Base-by-base conservation (phyloP, 30 jellyfish, hydroid and myxozoan genomes). In the Cassiopea xamachana region DNA sequence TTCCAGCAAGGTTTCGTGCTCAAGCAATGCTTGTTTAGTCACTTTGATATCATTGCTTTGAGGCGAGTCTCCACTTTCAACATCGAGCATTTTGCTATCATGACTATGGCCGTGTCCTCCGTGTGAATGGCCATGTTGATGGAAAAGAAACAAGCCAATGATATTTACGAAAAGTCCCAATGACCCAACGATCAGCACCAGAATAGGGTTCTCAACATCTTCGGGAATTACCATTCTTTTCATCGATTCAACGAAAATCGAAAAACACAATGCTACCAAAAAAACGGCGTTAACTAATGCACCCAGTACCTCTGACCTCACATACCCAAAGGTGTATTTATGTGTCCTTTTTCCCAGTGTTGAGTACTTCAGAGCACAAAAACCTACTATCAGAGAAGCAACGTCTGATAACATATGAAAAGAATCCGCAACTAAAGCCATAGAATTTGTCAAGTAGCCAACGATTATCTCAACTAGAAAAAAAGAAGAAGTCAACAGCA, bases 401-500 rank as follows among this genome's bases (percentile, higher is more conserved):
- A 97, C 96, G 74, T 97, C 99, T 2, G 98, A 97, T 75, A 97
- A 83, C 99, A 97, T 97, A 88, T 97, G 99, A 75, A 97, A 97
- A 6, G 98, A 90, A 80, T 97, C 99, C 1, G 99, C 99, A 79
- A 97, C 99, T 45, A 97, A 79, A 17, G 99, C 99, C 98, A 97
- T 97, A 13, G 99, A 97, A 78, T 97, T 93, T 50, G 99, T 97
- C 46, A 90, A 48, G 68, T 97, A 94, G 43, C 99, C 99, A 73
- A 97, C 98, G 46, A 93, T 64, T 44, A 97, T 88, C 75, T 97
- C 99, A 1, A 97, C 98, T 39, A 97, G 80, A 77, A 96, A 96
- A 86, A 92, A 96, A 12, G 96, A 45, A 60, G 97, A 69, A 4
- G 99, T 96, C 76, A 96, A 80, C 49, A 84, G 46, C 96, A 96